These are phyloP conservation scores for Neuroterus valhalla DNA, from an alignment of 1,140 invertebrate genomes.

Conservation along the genomic window DNA sequence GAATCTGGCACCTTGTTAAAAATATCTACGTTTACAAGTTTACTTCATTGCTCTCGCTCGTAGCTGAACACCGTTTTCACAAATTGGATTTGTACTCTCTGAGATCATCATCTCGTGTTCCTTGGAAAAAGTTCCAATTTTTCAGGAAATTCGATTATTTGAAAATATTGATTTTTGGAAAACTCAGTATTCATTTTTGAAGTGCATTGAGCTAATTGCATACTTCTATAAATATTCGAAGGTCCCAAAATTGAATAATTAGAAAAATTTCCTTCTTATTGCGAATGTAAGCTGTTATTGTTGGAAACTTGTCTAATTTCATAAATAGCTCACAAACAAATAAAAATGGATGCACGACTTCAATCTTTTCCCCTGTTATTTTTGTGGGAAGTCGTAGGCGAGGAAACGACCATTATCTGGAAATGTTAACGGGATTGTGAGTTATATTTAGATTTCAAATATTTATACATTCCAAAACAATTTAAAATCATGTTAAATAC, in stretches of 20 bases:
- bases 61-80: not conserved
- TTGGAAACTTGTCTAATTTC: too few species aligned
- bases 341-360: not conserved
- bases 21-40: not conserved
- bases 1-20: not conserved
- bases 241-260: too few species aligned
- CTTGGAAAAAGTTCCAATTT: slow-evolving; percentile 7
- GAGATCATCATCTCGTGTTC: not conserved
- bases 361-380: not conserved
- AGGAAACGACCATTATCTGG: not conserved
- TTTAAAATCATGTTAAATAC: not conserved
- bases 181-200: not conserved
- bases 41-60: not conserved
- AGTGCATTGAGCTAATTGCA: not conserved
- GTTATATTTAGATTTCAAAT: slow-evolving; percentile 12
- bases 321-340: too few species aligned
- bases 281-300: too few species aligned
- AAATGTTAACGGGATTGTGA: not conserved
- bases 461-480: not conserved
- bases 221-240: too few species aligned
- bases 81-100: slow-evolving; percentile 9
- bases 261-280: too few species aligned
- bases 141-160: slow-evolving; percentile 3
- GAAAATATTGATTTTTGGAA: not conserved
- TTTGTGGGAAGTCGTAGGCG: not conserved